Base-by-base conservation (phyloP, 2,888 invertebrate species). In the Ormyrus labotus region DNA sequence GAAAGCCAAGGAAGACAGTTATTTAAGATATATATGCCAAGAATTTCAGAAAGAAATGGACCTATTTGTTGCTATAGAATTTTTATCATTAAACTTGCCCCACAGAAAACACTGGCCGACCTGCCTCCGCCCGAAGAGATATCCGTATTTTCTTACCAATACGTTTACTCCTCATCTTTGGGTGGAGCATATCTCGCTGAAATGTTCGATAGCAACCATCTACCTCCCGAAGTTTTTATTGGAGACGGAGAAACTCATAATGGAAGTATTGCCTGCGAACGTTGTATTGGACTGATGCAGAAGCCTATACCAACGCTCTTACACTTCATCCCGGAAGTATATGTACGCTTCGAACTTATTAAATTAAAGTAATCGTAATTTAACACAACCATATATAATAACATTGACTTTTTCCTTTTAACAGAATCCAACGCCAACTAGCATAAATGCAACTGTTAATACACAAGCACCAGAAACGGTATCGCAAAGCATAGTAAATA, bases 31-130 rank as follows among this genome's bases (percentile, higher is more conserved):
- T 93, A 93, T 83, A 90, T 97, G 84, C 96, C 96, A 0, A 92
- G 95, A 83, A 93, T 97, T 55, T 95, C 96, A 0, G 96, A 97
- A 88, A 92, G 97, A 75, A 97, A 97, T 86, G 97, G 97, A 0
- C 95, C 95, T 0, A 96, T 97, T 85, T 97, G 97, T 90, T 97
- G 97, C 86, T 96, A 96, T 89, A 93, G 96, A 84, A 93, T 97
- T 61, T 96, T 95, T 91, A 92, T 97, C 89, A 95, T 97, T 0
- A 93, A 95, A 67, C 91, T 97, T 85, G 92, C 93, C 55, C 92
- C 93, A 0, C 92, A 94, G 70, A 92, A 92, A 78, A 94, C 93
- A 78, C 92, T 95, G 85, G 93, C 93, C 47, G 94, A 94, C 85
- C 90, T 97, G 60, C 95, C 95, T 0, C 88, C 92, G 0, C 96